Evolutionary conservation across 2,113 vertebrate species (phyloP).

Genomic region (Saimiri boliviensis): DNA sequence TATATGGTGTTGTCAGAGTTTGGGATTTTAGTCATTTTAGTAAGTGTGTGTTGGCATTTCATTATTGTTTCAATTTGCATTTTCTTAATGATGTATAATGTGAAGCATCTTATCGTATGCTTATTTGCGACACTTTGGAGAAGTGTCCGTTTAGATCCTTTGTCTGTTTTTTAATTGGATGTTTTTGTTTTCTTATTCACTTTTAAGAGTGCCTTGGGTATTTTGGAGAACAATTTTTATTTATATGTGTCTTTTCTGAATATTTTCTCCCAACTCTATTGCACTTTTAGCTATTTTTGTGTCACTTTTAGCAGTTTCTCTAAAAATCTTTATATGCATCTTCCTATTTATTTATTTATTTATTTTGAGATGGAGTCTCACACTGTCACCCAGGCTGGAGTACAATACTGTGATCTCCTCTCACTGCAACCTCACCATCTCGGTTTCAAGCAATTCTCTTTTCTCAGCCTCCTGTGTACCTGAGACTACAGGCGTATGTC

Average conservation of each 20-base stretch:
- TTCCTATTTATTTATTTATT: not conserved
- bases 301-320: not conserved
- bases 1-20: not conserved
- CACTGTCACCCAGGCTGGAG: too few species aligned
- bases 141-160: not conserved
- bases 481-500: too few species aligned
- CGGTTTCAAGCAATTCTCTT: too few species aligned
- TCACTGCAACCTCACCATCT: too few species aligned
- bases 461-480: too few species aligned
- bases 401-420: too few species aligned
- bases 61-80: not conserved
- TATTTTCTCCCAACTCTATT: not conserved
- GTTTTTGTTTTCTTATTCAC: not conserved
- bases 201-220: not conserved
- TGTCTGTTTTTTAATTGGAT: not conserved
- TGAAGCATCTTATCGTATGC: too few species aligned
- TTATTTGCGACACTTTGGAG: not conserved
- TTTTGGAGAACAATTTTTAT: not conserved
- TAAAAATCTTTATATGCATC: not conserved
- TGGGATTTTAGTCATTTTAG: not conserved
- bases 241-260: not conserved
- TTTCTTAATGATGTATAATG: not conserved
- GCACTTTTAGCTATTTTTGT: not conserved
- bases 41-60: not conserved
- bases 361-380: too few species aligned